Evolutionary conservation across 2,797 vertebrate genomes (phyloP).

Genomic region (Lepus oiostolus): DNA sequence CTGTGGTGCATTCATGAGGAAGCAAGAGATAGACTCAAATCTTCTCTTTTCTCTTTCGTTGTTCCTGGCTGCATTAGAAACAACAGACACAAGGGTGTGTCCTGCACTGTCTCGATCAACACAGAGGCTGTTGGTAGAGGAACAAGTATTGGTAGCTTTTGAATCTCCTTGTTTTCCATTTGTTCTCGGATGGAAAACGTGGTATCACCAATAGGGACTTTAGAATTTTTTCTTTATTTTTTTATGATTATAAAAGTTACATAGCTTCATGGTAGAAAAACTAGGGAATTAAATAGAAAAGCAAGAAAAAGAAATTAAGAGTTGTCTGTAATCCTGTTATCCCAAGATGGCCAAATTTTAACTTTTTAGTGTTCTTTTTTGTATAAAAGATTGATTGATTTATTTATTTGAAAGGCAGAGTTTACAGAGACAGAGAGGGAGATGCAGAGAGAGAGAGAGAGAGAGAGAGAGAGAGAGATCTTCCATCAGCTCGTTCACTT

Average conservation of each 20-base stretch:
- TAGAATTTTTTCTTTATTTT: slow-evolving; percentile 1
- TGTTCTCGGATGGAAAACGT: slow-evolving; percentile 13
- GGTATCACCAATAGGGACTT: slow-evolving; percentile 35
- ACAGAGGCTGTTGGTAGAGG: slow-evolving; percentile 14
- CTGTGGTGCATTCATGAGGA: slow-evolving; percentile 40
- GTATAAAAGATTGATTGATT: no score
- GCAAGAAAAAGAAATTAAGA: slow-evolving; percentile 34
- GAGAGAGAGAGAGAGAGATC: no score
- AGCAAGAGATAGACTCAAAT: slow-evolving; percentile 27
- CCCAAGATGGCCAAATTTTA: slow-evolving; percentile 32
- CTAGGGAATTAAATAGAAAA: slow-evolving; percentile 47
- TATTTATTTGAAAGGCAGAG: no score
- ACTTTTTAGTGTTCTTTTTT: slow-evolving; percentile 39
- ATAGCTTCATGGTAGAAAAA: slow-evolving; percentile 9
- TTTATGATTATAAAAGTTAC: slow-evolving; percentile 8
- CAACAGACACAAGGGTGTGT: not conserved
- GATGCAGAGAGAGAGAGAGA: no score
- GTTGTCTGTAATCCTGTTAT: slow-evolving; percentile 17
- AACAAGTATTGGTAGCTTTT: slow-evolving; percentile 15
- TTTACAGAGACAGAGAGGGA: no score
- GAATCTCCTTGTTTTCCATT: slow-evolving; percentile 56
- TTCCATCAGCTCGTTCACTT: no score
- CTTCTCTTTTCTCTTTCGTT: slow-evolving; percentile 49
- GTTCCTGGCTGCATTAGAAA: slow-evolving; percentile 64
- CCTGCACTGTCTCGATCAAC: slow-evolving; percentile 27